Percentiles rank a stretch among this genome's conserved stretches.
Conservation (phyloP, 2,888 invertebrate species). For the Zelleria hepariella region DNA sequence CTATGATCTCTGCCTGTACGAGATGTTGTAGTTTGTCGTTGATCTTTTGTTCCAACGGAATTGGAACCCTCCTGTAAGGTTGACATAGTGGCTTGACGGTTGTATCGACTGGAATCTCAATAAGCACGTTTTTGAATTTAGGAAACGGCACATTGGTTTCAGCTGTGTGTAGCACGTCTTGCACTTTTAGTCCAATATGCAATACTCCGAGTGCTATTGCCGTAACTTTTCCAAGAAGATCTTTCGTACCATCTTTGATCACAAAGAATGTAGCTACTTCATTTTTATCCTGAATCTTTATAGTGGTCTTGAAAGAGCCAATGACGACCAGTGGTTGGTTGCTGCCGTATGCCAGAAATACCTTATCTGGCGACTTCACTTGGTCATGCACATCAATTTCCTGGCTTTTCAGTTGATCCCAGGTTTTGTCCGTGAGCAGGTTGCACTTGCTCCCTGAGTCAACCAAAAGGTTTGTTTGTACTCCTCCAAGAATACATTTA, state of each 20-base stretch:
- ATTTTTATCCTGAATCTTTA: neutral
- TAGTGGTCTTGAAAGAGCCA: constrained; percentile 6
- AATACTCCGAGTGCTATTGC: constrained; percentile 14
- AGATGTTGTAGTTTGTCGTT: constrained; percentile 12
- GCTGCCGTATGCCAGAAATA: constrained; percentile 10
- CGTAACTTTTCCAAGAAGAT: constrained; percentile 16
- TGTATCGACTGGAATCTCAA: constrained; percentile 17
- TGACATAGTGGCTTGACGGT: constrained; percentile 12
- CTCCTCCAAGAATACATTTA: neutral
- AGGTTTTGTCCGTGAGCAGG: constrained; percentile 9
- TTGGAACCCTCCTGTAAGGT: constrained; percentile 10
- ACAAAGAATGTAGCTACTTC: constrained; percentile 14
- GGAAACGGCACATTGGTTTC: constrained; percentile 9
- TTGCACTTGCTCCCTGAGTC: constrained; percentile 5
- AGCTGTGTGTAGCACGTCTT: neutral
- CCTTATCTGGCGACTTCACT: constrained; percentile 3
- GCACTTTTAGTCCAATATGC: constrained; percentile 5
- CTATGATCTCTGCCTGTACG: constrained; percentile 10
- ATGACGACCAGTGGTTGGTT: constrained; percentile 5
- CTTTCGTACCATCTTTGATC: constrained; percentile 13
- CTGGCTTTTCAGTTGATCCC: constrained; percentile 2
- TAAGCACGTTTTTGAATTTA: constrained; percentile 15
- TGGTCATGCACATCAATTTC: neutral
- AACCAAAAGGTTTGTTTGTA: constrained; percentile 1
- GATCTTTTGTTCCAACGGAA: constrained; percentile 9